Evolutionary conservation across 2,797 vertebrate genomes (phyloP), one percentile per base, ranked within the genome.

Genomic region (Stomatorhinus walkeri): DNA sequence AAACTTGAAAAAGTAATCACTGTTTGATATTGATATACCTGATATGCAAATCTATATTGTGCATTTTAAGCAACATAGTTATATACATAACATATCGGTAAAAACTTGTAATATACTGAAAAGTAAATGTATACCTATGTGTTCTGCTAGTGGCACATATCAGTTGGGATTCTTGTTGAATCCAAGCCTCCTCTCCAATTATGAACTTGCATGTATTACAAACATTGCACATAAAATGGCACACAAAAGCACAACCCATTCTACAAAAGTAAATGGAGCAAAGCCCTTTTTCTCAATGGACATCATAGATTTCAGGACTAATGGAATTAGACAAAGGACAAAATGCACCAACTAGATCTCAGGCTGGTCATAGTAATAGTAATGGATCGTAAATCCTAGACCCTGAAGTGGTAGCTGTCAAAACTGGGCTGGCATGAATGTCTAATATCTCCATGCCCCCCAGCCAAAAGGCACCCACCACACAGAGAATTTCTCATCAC

Each of bases 281-380:
- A 7, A 92, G 94, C 92, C 94, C 92, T 92, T 95, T 94, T 95
- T 95, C 95, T 97, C 97, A 97, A 95, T 95, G 94, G 95, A 97
- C 94, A 96, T 99, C 97, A 97, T 91, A 94, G 92, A 94, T 91
- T 91, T 91, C 92, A 94, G 93, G 91, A 90, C 94, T 98, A 98
- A 99, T 98, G 93, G 93, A 94, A 95, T 94, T 95, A 95, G 98
- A 98, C 97, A 95, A 91, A 92, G 92, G 96, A 94, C 96, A 97
- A 97, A 98, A 97, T 97, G 95, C 94, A 95, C 94, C 96, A 95
- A 95, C 95, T 95, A 96, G 94, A 95, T 93, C 92, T 92, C 90
- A 92, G 93, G 94, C 94, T 91, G 93, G 91, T 95, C 93, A 93
- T 91, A 96, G 95, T 96, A 97, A 93, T 91, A 96, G 95, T 96